Base-by-base conservation (phyloP, 2,797 vertebrate genomes). In the Sebastes cheni region DNA sequence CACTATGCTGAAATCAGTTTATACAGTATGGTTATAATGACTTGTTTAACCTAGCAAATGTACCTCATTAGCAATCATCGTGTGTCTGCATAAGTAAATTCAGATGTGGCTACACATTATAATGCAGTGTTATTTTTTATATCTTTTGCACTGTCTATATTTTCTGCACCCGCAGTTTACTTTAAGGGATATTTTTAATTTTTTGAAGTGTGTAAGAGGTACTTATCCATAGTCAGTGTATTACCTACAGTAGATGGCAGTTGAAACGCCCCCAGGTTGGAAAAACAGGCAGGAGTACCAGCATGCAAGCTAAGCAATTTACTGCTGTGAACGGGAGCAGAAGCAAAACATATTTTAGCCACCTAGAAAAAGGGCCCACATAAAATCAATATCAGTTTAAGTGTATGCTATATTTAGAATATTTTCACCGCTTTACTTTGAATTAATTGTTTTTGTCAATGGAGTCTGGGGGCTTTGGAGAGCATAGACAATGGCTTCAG, bases 141-240 rank as follows among this genome's bases (percentile, higher is more conserved):
- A 12, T 56, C 6, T 59, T 30, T 59, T 59, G 13, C 5, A 4
- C 20, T 30, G 1, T 34, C 50, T 36, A 1, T 34, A 42, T 42
- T 42, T 64, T 39, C 8, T 56, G 12, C 3, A 8, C 12, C 1
- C 1, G 4, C 1, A 29, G 8, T 34, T 42, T 29, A 29, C 6
- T 18, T 46, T 0, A 29, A 52, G 3, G 16, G 42, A 29, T 30
- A 13, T 20, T 50, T 67, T 1, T 0, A 6, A 29, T 56, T 18
- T 23, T 42, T 25, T 65, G 6, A 25, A 25, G 20, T 13, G 3
- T 61, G 14, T 46, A 46, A 46, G 18, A 61, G 18, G 61, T 64
- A 64, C 34, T 64, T 36, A 9, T 65, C 22, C 34, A 39, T 65
- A 23, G 32, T 64, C 32, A 14, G 32, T 64, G 61, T 36, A 0